Evolutionary conservation across 2,113 vertebrate genomes (phyloP).

Genomic region (Poicephalus meyeri): DNA sequence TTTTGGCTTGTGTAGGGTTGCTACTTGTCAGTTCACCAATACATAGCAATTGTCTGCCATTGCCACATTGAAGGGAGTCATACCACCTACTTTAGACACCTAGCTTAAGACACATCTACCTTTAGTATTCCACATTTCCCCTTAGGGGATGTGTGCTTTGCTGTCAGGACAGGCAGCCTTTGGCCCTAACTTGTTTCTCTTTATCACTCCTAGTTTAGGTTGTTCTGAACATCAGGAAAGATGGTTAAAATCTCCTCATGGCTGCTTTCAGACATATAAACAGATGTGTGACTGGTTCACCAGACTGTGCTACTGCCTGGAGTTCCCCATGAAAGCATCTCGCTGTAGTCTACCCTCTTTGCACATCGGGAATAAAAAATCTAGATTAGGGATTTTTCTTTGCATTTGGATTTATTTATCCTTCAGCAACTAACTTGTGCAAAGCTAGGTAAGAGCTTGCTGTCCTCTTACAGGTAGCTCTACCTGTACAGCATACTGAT

Average conservation of each 20-base stretch:
- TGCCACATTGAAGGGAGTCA: background rate
- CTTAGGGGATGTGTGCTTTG: background rate
- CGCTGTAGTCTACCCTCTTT: background rate
- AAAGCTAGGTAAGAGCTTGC: background rate
- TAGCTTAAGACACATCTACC: background rate
- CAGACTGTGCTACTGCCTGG: background rate
- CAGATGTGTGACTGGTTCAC: background rate
- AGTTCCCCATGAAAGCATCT: background rate
- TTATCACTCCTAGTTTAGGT: background rate
- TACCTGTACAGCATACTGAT: background rate
- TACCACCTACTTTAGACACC: background rate
- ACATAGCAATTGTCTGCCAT: fast-evolving
- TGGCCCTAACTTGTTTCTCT: background rate
- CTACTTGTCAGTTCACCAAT: background rate
- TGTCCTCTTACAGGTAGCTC: background rate
- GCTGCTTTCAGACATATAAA: background rate
- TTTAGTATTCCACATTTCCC: background rate
- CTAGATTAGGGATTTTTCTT: background rate
- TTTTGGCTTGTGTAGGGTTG: background rate
- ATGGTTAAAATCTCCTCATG: background rate
- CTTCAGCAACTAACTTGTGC: background rate
- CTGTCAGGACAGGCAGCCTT: background rate
- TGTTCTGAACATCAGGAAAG: background rate
- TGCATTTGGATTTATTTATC: background rate
- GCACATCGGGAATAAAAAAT: background rate